Base-by-base conservation (phyloP, 2,888 invertebrate genomes). In the Aphidius colemani region DNA sequence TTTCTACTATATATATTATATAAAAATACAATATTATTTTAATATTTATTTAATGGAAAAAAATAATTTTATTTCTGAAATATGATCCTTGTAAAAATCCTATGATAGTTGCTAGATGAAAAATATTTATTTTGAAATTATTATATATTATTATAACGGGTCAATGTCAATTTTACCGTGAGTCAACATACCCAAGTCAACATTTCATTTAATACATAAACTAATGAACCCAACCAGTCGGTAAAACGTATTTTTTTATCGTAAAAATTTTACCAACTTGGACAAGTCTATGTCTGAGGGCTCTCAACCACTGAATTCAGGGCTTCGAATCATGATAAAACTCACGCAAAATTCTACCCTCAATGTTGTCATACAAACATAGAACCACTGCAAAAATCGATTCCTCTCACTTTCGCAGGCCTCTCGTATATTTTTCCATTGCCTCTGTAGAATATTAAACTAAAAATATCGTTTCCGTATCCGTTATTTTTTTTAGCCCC, bases 361-460 rank as follows among this genome's bases (percentile, higher is more conserved):
- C 58, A 61, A 55, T 59, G 46, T 55, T 43, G 45, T 43, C 40
- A 30, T 30, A 5, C 3, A 30, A 30, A 30, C 39, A 49, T 40
- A 53, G 41, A 60, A 45, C 44, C 49, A 48, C 55, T 55, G 41
- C 46, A 39, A 58, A 49, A 55, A 45, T 41, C 57, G 48, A 48
- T 41, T 59, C 46, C 49, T 61, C 49, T 53, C 64, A 13, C 44
- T 11, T 10, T 7, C 58, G 39, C 64, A 61, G 56, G 63, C 61
- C 63, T 67, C 65, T 71, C 66, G 66, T 70, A 71, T 71, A 74
- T 74, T 30, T 30, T 73, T 72, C 64, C 69, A 70, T 66, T 69
- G 70, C 74, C 71, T 74, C 74, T 73, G 73, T 72, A 70, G 76
- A 77, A 77, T 76, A 76, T 74, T 72, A 74, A 76, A 70, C 75